phyloP scores from a whole-genome alignment of 2,113 vertebrate genomes.

The Aramus guarauna region DNA sequence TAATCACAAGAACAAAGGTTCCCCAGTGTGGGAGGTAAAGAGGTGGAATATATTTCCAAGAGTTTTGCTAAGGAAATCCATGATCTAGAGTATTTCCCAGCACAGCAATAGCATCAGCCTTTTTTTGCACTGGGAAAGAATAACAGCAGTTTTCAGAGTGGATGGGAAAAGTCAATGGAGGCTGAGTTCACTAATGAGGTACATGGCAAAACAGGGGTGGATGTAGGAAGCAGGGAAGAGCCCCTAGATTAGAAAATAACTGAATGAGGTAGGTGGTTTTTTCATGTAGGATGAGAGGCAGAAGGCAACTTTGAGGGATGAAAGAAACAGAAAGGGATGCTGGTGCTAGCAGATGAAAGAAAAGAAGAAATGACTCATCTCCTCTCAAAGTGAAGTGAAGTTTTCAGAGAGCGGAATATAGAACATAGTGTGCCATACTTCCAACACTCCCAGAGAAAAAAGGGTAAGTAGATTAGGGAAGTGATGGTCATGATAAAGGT shows the following conservation, averaged over 20 bases:
- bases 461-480: not conserved
- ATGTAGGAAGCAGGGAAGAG: not conserved
- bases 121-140: not conserved
- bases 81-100: not conserved
- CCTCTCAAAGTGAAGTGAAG: not conserved
- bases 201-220: not conserved
- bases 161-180: not conserved
- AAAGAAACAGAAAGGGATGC: not conserved
- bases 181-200: not conserved
- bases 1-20: not conserved
- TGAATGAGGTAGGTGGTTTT: not conserved
- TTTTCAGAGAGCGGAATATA: not conserved
- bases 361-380: not conserved
- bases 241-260: not conserved
- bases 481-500: not conserved
- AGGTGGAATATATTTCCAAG: not conserved
- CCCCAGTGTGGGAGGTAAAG: not conserved
- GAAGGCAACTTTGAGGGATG: not conserved
- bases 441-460: not conserved
- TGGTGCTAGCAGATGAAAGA: conserved; percentile 2
- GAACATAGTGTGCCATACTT: not conserved
- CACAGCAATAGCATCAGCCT: not conserved
- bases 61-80: not conserved
- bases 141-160: not conserved
- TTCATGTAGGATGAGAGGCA: not conserved